Percentiles rank a stretch among this genome's conserved stretches.
Evolutionary conservation across 2,888 invertebrate genomes (phyloP).

Genomic region (Synanthedon vespiformis): DNA sequence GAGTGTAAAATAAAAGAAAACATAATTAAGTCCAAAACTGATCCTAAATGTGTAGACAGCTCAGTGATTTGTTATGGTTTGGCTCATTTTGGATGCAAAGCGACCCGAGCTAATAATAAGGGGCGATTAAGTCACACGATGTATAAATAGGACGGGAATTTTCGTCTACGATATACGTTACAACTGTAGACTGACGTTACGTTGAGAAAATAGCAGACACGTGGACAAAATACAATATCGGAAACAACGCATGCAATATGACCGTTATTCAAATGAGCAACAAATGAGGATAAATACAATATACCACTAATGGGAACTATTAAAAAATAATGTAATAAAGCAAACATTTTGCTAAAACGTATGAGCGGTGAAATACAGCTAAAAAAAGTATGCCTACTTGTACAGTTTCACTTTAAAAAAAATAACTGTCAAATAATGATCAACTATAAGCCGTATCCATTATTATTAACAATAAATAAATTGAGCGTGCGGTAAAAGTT

Average conservation of each 20-base stretch:
- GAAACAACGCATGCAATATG: slow-evolving; percentile 4
- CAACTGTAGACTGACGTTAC: too few relatives aligned
- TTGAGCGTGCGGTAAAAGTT: slow-evolving; percentile 34
- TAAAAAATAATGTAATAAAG: too few relatives aligned
- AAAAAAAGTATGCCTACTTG: background rate
- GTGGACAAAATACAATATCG: too few relatives aligned
- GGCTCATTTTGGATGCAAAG: slow-evolving; percentile 34
- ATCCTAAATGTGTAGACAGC: background rate
- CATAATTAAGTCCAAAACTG: background rate
- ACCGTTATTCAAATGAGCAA: too few relatives aligned
- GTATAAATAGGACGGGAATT: slow-evolving; percentile 16
- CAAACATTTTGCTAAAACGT: too few relatives aligned
- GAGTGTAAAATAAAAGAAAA: background rate
- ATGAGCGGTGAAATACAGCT: too few relatives aligned
- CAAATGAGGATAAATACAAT: too few relatives aligned
- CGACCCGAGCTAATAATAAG: slow-evolving; percentile 27
- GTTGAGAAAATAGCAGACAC: too few relatives aligned
- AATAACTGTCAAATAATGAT: background rate
- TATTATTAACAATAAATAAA: slow-evolving; percentile 20
- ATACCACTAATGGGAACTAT: too few relatives aligned
- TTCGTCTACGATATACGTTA: too few relatives aligned
- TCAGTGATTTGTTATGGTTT: slow-evolving; percentile 17
- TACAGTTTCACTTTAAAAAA: background rate
- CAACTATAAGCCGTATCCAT: slow-evolving; percentile 16
- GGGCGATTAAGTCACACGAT: slow-evolving; percentile 28